Conservation (phyloP, 2,113 vertebrate species). For the Daboia siamensis region DNA sequence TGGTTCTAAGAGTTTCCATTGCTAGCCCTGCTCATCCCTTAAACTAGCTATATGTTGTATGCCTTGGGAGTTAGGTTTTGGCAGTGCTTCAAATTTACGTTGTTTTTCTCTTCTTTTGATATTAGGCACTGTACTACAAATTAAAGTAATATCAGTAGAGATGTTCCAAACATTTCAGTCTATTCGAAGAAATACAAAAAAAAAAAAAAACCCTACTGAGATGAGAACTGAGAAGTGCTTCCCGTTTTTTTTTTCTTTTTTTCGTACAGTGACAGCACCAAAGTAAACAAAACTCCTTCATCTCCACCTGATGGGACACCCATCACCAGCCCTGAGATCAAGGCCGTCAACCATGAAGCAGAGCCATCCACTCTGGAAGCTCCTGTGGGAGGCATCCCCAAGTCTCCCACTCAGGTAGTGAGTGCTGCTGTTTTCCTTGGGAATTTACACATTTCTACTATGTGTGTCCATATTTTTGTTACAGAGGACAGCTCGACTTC, state of each 20-base stretch:
- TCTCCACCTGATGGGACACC: slow-evolving; percentile 74
- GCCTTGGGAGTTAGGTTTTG: not conserved
- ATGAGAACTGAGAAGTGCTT: not conserved
- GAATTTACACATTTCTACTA: not conserved
- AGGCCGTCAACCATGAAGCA: slow-evolving; percentile 83
- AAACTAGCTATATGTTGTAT: not conserved
- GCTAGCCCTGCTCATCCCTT: not conserved
- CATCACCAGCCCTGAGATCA: slow-evolving; percentile 70
- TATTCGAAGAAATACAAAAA: not conserved
- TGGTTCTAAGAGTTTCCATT: not conserved
- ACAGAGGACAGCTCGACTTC: not conserved
- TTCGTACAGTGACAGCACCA: slow-evolving; percentile 70
- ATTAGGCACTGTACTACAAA: not conserved
- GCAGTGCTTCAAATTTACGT: not conserved
- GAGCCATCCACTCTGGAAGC: slow-evolving; percentile 68
- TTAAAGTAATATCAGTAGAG: not conserved
- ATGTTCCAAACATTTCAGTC: not conserved
- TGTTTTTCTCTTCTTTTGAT: not conserved
- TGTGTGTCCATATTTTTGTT: slow-evolving; percentile 8
- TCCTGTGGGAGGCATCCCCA: slow-evolving; percentile 84
- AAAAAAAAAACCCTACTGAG: slow-evolving; percentile 16
- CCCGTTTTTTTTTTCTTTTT: not conserved
- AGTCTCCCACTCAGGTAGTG: slow-evolving; percentile 94
- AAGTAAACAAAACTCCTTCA: slow-evolving; percentile 75
- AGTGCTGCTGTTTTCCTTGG: not conserved